Base-by-base conservation (phyloP, 2,797 vertebrate species). In the Setipinna tenuifilis region DNA sequence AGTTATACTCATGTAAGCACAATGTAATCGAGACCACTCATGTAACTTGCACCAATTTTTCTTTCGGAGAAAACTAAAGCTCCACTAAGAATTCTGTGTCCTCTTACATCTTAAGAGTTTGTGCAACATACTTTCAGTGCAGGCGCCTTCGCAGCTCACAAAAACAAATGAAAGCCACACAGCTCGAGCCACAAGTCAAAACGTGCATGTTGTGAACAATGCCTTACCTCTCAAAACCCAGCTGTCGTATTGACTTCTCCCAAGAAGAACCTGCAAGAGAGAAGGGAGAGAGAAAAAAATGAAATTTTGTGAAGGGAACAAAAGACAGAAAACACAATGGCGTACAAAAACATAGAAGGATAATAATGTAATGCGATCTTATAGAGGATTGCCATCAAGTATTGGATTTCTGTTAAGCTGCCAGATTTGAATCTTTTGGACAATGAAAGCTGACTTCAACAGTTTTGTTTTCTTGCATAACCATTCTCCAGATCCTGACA, bases 161-260 rank as follows among this genome's bases (percentile, higher is more conserved):
- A 31, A 16, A 75, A 35, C 17, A 41, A 41, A 5, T 17, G 10
- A 44, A 31, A 17, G 68, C 28, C 31, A 16, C 68, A 75, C n/a
- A 23, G n/a, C 68, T 75, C 14, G 28, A 28, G 25, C 28, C 65
- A 17, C 65, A 31, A 31, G 71, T 78, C 71, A 78, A 78, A 48
- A 65, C 75, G 12, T 25, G 59, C 80, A 81, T 46, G 68, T 59
- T 19, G 6, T 25, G 54, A 61, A 48, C 31, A 6, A n/a, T 17
- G 12, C 50, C 93, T 94, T 94, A 97, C 96, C 96, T 97, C 94
- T 97, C 96, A 92, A 97, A 97, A 87, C 96, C 96, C 84, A 97
- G 94, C 87, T 97, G 96, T 62, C 96, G 93, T 87, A 97, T 91
- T 28, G 95, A 94, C 93, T 96, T 97, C 91, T 97, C 96, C 96